Percentiles rank a stretch among this genome's conserved stretches.
phyloP scores from a whole-genome alignment of 2,888 invertebrate species.

The Parnassius mnemosyne region DNA sequence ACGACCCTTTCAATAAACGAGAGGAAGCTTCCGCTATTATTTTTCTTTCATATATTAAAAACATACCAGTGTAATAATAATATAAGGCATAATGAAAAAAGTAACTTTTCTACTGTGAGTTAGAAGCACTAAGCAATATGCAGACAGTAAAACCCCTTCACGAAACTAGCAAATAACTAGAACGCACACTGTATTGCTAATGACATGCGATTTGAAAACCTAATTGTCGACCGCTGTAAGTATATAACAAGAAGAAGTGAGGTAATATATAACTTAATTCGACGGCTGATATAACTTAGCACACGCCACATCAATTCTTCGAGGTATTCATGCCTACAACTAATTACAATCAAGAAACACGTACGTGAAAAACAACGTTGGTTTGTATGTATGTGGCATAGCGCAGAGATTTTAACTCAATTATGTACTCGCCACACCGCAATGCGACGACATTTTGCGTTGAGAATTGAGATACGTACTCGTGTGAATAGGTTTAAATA shows the following conservation, averaged over 20 bases:
- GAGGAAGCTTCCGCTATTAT: no score
- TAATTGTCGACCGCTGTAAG: neutral
- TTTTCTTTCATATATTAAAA: no score
- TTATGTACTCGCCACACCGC: constrained; percentile 13
- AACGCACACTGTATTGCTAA: constrained; percentile 2
- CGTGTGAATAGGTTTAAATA: neutral
- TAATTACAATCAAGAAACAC: constrained; percentile 7
- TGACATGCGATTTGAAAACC: constrained; percentile 4
- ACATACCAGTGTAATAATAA: no score
- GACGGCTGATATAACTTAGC: constrained; percentile 2
- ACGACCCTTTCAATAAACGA: no score
- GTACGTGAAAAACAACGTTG: neutral
- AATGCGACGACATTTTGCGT: constrained; percentile 13
- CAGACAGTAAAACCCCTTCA: neutral
- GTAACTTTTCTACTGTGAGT: no score
- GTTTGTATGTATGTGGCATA: constrained; percentile 9
- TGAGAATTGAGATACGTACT: neutral
- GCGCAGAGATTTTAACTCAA: constrained; percentile 17
- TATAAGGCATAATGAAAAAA: no score
- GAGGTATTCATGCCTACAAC: constrained; percentile 14
- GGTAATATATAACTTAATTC: neutral
- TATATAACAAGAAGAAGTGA: neutral
- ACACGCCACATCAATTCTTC: constrained; percentile 3
- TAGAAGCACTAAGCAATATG: neutral
- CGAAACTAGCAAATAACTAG: constrained; percentile 11